Evolutionary conservation across 2,113 vertebrate species (phyloP), one percentile per base, ranked within the genome.

Genomic region (Odocoileus hemionus): DNA sequence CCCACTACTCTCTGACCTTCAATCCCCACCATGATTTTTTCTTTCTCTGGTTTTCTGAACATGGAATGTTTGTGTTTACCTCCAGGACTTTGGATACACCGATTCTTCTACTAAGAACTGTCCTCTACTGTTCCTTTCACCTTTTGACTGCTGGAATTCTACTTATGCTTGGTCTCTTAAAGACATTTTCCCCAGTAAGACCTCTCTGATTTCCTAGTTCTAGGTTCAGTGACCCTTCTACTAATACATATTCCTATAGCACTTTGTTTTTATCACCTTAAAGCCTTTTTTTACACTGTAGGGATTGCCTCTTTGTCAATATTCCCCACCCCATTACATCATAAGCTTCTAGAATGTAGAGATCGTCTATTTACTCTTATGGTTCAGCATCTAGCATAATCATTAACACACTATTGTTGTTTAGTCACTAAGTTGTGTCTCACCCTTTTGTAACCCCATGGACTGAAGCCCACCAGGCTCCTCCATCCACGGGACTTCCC

Each of bases 1-100:
- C 3, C 6, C 1, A 58, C 4, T 23, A 5, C 45, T 76, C 7
- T 12, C 1, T 15, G 3, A 39, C 11, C 1, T 78, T 23, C 5
- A 52, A 7, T 2, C 2, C 7, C 5, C 25, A n/a, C 10, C 33
- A 47, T 3, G 6, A 43, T 78, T 61, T 55, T 36, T 6, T 70
- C 19, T 70, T 52, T 47, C 19, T 43, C n/a, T 8, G 14, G 36
- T 67, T 88, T 91, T 39, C 30, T 50, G n/a, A 84, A 58, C 6
- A 17, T 1, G 9, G 19, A 21, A 8, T 16, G 12, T 7, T 45
- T 64, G 5, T 28, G 30, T 50, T 64, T 76, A 30, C 19, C 6
- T 70, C 14, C 4, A 74, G 36, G 3, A 0, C 21, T 84, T 95
- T 60, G 4, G 0, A 52, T 3, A 23, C 74, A 5, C 13, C 64